phyloP scores from a whole-genome alignment of 2,113 vertebrate species.

The Cranoglanis bouderius region DNA sequence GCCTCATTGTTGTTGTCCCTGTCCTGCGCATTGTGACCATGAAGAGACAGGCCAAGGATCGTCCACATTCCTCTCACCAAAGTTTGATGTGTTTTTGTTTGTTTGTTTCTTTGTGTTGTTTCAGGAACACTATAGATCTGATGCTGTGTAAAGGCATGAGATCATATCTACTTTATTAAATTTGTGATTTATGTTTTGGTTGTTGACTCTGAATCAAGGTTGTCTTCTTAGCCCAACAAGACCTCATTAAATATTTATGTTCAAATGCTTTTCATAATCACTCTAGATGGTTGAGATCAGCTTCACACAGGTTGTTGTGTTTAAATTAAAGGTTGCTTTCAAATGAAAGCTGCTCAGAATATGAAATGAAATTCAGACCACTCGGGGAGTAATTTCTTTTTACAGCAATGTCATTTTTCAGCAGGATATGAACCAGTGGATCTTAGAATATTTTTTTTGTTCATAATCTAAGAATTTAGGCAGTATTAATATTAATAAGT shows the following conservation, averaged over 20 bases:
- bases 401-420: neutral
- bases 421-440: neutral
- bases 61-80: slow-evolving; percentile 53
- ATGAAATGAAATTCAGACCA: neutral
- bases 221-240: slow-evolving; percentile 28
- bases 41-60: slow-evolving; percentile 33
- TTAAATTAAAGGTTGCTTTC: slow-evolving; percentile 3
- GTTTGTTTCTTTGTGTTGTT: neutral
- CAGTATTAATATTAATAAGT: neutral
- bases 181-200: slow-evolving; percentile 7
- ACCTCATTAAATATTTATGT: slow-evolving; percentile 54
- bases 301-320: neutral
- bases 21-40: slow-evolving; percentile 7
- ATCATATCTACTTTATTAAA: slow-evolving; percentile 2
- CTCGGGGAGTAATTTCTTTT: neutral
- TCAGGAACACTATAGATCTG: slow-evolving; percentile 19
- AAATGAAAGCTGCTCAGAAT: neutral
- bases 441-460: neutral
- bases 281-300: neutral
- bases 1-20: slow-evolving; percentile 9
- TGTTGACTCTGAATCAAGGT: slow-evolving; percentile 30
- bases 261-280: slow-evolving; percentile 34
- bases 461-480: neutral
- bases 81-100: slow-evolving; percentile 19
- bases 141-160: slow-evolving; percentile 2